These are phyloP conservation scores for Salarias fasciatus DNA, from an alignment of 2,797 vertebrate species.

Conservation along the genomic window DNA sequence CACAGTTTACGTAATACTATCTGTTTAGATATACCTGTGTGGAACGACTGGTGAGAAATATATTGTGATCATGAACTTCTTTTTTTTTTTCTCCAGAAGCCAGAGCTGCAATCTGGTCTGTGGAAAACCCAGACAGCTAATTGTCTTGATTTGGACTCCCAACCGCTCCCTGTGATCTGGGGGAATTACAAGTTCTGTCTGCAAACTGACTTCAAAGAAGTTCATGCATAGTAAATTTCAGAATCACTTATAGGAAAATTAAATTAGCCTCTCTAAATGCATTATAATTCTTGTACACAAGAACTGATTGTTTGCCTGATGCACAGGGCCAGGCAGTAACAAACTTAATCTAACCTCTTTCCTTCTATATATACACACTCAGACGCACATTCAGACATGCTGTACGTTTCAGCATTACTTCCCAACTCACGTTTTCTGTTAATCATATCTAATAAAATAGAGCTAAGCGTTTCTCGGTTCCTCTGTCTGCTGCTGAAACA, in stretches of 20 bases:
- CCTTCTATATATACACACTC: conserved; percentile 12
- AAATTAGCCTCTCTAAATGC: conserved; percentile 41
- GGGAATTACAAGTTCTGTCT: conserved; percentile 11
- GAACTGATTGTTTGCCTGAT: conserved; percentile 29
- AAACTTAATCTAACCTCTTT: conserved; percentile 20
- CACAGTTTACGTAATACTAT: too few species aligned
- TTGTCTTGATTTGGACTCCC: conserved; percentile 18
- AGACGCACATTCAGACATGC: neutral
- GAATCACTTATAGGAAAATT: conserved; percentile 39
- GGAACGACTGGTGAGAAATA: too few species aligned
- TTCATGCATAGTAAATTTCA: conserved; percentile 41
- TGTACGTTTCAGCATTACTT: conserved; percentile 4
- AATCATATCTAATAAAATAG: conserved; percentile 39
- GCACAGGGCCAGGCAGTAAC: conserved; percentile 16
- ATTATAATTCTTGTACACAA: conserved; percentile 39
- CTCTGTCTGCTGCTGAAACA: conserved; percentile 31
- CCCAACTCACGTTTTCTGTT: conserved; percentile 5
- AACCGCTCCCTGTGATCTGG: conserved; percentile 9
- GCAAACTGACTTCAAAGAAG: conserved; percentile 34
- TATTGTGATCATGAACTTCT: too few species aligned
- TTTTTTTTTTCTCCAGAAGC: neutral
- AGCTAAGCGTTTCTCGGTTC: conserved; percentile 22
- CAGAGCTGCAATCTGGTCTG: neutral
- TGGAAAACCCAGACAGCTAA: neutral
- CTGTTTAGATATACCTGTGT: too few species aligned